A percentile compares a stretch with the other conserved stretches of the same genome.
Evolutionary conservation across 2,888 invertebrate genomes (phyloP).

Genomic region (Itoplectis maculator): DNA sequence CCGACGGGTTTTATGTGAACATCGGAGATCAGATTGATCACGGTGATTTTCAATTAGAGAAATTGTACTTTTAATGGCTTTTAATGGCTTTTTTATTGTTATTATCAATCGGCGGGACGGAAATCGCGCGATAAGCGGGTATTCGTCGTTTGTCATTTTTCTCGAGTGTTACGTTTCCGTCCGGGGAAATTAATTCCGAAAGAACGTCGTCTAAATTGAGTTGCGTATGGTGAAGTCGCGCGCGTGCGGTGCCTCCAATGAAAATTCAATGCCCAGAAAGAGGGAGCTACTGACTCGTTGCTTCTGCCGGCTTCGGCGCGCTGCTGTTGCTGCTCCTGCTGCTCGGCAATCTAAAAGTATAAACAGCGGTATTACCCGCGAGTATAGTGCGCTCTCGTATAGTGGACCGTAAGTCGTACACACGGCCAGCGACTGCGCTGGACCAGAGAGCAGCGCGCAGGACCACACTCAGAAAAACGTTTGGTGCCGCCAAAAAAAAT

Average conservation of each 20-base stretch:
- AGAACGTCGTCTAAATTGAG: slow-evolving; percentile 23
- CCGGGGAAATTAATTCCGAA: slow-evolving; percentile 6
- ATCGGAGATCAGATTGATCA: too few species aligned
- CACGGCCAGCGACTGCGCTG: slow-evolving; percentile 24
- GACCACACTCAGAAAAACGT: slow-evolving; percentile 36
- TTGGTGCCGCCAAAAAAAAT: slow-evolving; percentile 1
- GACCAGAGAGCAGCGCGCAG: slow-evolving; percentile 58
- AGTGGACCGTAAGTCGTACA: slow-evolving; percentile 22
- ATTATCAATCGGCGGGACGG: too few species aligned
- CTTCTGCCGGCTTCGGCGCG: too few species aligned
- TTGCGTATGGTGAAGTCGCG: slow-evolving; percentile 3
- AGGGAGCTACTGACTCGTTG: slow-evolving; percentile 69
- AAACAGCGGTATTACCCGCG: slow-evolving; percentile 75
- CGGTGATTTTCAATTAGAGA: neutral
- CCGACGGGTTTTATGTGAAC: too few species aligned
- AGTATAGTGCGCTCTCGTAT: slow-evolving; percentile 36
- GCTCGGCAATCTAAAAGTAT: slow-evolving; percentile 78
- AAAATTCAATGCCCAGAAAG: slow-evolving; percentile 78
- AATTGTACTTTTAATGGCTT: neutral
- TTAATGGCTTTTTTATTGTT: neutral
- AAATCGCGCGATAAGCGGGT: neutral
- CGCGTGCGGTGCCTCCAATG: slow-evolving; percentile 70
- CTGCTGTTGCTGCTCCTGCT: slow-evolving; percentile 37
- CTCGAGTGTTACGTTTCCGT: neutral
- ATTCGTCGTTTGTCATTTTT: neutral